phyloP scores from a whole-genome alignment of 2,888 invertebrate species.

The Ptychoptera contaminata region DNA sequence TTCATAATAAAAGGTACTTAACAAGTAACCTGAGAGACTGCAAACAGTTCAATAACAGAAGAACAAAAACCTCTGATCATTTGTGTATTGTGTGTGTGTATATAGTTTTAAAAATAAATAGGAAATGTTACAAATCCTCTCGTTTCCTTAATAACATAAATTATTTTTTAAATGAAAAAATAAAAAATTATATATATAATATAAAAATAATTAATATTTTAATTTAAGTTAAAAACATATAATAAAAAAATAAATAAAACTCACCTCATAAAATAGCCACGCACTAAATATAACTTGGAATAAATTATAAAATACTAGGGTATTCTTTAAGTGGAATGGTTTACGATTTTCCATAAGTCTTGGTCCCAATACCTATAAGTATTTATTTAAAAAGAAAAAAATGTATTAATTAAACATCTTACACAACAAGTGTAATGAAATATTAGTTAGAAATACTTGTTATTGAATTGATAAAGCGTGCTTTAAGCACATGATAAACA shows the following conservation, averaged over 20 bases:
- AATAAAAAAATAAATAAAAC: constrained; percentile 15
- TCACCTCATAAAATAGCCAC: constrained; percentile 86
- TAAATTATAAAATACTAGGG: constrained; percentile 69
- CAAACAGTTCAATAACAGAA: too few species aligned
- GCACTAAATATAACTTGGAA: constrained; percentile 80
- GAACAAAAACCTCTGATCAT: too few species aligned
- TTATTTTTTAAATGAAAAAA: too few species aligned
- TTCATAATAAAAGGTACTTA: too few species aligned
- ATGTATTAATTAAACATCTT: neutral
- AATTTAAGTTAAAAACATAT: neutral
- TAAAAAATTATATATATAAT: too few species aligned
- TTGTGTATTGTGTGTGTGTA: too few species aligned
- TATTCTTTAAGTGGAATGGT: constrained; percentile 65
- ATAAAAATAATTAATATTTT: too few species aligned
- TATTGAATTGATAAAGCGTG: neutral
- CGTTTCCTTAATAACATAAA: too few species aligned
- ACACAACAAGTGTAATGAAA: neutral
- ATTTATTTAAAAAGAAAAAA: constrained; percentile 7
- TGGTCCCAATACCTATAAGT: constrained; percentile 61
- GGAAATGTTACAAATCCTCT: too few species aligned
- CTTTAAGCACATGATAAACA: too few species aligned
- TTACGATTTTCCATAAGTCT: constrained; percentile 83
- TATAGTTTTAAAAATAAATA: too few species aligned
- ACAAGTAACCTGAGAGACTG: too few species aligned
- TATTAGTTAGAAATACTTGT: neutral